Conservation (phyloP, 2,113 vertebrate species). For the Ailuropoda melanoleuca region DNA sequence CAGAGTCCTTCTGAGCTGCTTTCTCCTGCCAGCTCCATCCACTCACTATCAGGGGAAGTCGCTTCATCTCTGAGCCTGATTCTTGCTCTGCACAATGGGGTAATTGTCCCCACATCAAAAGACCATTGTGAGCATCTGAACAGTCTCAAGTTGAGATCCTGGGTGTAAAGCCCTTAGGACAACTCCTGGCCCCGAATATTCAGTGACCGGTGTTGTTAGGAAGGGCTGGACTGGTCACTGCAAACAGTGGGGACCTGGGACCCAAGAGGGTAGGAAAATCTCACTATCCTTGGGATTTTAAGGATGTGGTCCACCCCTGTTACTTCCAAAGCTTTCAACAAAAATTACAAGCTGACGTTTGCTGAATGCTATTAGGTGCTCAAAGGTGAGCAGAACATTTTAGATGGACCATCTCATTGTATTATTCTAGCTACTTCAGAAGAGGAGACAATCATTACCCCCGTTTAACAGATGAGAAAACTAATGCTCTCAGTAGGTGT, state of each 20-base stretch:
- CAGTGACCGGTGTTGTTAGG: not conserved
- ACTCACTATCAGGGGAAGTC: not conserved
- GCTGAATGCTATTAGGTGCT: not conserved
- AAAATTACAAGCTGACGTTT: too few species aligned
- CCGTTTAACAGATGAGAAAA: not conserved
- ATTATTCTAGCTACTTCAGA: not conserved
- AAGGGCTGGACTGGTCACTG: not conserved
- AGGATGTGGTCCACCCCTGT: not conserved
- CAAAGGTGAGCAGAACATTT: not conserved
- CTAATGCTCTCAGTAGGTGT: accelerated
- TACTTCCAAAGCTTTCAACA: not conserved
- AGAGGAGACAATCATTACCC: not conserved
- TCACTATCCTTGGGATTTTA: not conserved
- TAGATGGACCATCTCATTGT: not conserved
- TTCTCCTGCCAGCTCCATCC: not conserved
- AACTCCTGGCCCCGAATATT: not conserved
- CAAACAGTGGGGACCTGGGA: not conserved
- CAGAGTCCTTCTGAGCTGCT: accelerated
- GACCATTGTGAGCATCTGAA: not conserved
- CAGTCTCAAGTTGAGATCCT: not conserved
- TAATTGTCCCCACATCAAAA: not conserved
- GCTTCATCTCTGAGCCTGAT: not conserved
- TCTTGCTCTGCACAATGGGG: not conserved
- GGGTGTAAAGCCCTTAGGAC: not conserved
- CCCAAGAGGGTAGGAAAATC: not conserved